These are phyloP conservation scores for Dryobotodes eremita DNA, from an alignment of 2,888 invertebrate species.

Conservation along the genomic window DNA sequence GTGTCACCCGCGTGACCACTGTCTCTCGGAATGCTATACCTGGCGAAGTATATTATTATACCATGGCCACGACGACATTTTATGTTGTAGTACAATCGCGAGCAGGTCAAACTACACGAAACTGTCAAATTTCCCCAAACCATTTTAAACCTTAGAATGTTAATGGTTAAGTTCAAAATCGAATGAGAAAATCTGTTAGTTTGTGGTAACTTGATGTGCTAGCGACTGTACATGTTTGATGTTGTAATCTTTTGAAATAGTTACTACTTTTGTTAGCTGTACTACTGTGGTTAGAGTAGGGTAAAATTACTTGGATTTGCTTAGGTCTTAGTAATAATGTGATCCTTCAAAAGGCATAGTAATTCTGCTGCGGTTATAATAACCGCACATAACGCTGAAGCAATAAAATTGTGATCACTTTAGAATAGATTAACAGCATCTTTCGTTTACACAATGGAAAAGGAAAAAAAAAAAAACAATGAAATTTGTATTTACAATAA, in stretches of 20 bases:
- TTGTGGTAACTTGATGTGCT: too few relatives aligned
- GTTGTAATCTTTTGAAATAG: conserved; percentile 25
- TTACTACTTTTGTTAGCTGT: not conserved
- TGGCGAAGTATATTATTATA: too few relatives aligned
- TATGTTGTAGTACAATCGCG: too few relatives aligned
- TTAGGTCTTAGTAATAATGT: not conserved
- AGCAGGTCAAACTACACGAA: too few relatives aligned
- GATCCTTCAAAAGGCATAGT: not conserved
- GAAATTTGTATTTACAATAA: conserved; percentile 51
- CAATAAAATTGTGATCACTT: not conserved
- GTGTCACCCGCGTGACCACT: too few relatives aligned
- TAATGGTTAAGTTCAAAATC: too few relatives aligned
- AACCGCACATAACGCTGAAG: not conserved
- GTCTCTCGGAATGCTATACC: too few relatives aligned
- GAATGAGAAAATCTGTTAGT: too few relatives aligned
- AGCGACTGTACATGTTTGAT: conserved; percentile 1
- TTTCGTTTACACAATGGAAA: not conserved
- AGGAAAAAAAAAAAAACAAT: not conserved
- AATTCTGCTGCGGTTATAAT: not conserved
- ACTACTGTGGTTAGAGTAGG: conserved; percentile 3
- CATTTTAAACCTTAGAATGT: too few relatives aligned
- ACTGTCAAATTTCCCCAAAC: too few relatives aligned
- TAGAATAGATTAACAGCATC: not conserved
- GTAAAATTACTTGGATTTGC: not conserved
- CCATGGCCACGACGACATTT: not conserved